These are phyloP conservation scores for Deroplatys truncata DNA, from an alignment of 2,888 invertebrate genomes.

Conservation along the genomic window DNA sequence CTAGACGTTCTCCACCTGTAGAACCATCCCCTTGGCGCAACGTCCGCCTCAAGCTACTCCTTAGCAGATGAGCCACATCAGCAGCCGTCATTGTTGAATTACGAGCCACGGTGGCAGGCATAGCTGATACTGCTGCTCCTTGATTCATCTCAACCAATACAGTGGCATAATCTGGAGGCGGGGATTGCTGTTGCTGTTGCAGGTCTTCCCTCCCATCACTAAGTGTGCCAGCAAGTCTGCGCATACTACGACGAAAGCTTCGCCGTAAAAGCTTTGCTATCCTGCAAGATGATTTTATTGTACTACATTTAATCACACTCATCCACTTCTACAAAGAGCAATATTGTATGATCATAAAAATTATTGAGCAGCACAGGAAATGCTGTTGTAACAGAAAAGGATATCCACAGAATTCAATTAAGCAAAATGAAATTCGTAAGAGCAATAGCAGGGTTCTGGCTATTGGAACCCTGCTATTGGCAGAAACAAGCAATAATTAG, in stretches of 20 bases:
- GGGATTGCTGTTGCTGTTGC: slow-evolving; percentile 36
- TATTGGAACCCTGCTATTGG: no score
- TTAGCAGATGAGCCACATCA: slow-evolving; percentile 54
- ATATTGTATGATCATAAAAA: no score
- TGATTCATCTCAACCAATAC: slow-evolving; percentile 58
- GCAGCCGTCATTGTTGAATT: slow-evolving; percentile 51
- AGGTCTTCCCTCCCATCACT: slow-evolving; percentile 45
- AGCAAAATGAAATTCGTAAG: no score
- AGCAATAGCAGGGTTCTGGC: no score
- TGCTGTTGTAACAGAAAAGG: no score
- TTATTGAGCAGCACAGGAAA: no score
- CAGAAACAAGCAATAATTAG: no score
- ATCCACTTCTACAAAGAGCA: neutral
- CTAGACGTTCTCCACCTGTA: neutral
- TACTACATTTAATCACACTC: neutral
- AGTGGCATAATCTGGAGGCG: slow-evolving; percentile 60
- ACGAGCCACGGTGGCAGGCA: slow-evolving; percentile 10
- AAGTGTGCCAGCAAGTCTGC: slow-evolving; percentile 58
- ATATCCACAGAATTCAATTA: no score
- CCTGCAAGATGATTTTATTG: slow-evolving; percentile 40
- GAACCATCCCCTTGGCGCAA: neutral
- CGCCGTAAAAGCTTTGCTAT: slow-evolving; percentile 70
- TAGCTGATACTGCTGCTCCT: neutral
- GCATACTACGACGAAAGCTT: slow-evolving; percentile 73
- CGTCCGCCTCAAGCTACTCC: slow-evolving; percentile 53